phyloP scores from a whole-genome alignment of 2,113 vertebrate species.

The Eleginops maclovinus region DNA sequence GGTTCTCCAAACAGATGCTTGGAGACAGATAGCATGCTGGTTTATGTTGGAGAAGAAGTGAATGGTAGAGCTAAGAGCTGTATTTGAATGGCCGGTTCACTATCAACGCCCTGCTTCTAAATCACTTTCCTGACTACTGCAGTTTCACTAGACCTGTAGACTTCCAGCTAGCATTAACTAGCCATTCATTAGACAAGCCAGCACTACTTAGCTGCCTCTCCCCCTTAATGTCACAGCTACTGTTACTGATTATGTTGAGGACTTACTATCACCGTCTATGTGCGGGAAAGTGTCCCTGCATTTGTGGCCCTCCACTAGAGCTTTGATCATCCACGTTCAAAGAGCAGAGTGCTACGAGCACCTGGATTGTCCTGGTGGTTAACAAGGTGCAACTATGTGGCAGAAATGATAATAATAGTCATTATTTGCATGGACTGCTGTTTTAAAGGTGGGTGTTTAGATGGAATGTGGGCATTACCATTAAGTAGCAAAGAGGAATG shows the following conservation, averaged over 20 bases:
- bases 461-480: slow-evolving; percentile 47
- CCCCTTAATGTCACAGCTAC: slow-evolving; percentile 14
- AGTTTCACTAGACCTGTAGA: slow-evolving; percentile 22
- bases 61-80: slow-evolving; percentile 36
- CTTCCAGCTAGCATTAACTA: background rate
- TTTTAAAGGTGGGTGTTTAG: slow-evolving; percentile 53
- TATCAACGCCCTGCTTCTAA: slow-evolving; percentile 44
- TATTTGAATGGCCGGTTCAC: slow-evolving; percentile 32
- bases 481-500: slow-evolving; percentile 43
- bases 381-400: slow-evolving; percentile 42
- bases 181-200: slow-evolving; percentile 41
- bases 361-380: slow-evolving; percentile 67
- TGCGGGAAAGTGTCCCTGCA: slow-evolving; percentile 10
- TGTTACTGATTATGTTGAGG: slow-evolving; percentile 5
- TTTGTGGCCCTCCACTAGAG: slow-evolving; percentile 16
- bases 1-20: background rate
- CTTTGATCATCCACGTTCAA: slow-evolving; percentile 71
- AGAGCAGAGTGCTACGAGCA: slow-evolving; percentile 46
- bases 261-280: background rate
- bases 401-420: slow-evolving; percentile 73
- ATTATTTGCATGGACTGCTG: slow-evolving; percentile 59
- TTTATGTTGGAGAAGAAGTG: slow-evolving; percentile 7
- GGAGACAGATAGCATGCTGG: slow-evolving; percentile 12
- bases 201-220: slow-evolving; percentile 17
- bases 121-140: slow-evolving; percentile 40